Evolutionary conservation across 2,888 invertebrate genomes (phyloP).

Genomic region (Graphium colonna): DNA sequence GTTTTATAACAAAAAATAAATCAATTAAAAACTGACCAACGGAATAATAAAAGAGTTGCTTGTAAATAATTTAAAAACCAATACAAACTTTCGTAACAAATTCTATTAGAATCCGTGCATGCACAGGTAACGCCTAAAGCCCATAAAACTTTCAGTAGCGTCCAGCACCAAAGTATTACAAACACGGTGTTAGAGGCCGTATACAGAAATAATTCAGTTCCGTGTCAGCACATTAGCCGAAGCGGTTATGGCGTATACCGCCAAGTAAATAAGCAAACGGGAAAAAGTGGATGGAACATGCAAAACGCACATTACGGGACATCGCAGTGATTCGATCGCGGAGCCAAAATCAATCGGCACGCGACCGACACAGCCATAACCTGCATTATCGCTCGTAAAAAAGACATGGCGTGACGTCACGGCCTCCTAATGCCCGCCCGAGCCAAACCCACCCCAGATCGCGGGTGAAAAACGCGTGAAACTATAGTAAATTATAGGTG

Average conservation of each 20-base stretch:
- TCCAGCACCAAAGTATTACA: no score
- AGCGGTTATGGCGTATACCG: conserved; percentile 9
- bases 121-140: no score
- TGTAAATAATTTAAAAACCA: no score
- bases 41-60: no score
- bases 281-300: conserved; percentile 58
- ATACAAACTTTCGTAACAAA: no score
- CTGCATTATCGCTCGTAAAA: conserved; percentile 79
- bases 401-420: conserved; percentile 76
- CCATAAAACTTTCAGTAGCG: no score
- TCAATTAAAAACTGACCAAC: no score
- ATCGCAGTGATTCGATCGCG: conserved; percentile 72
- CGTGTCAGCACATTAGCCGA: conserved; percentile 14
- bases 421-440: conserved; percentile 29
- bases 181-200: no score
- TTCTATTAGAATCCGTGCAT: no score
- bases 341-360: conserved; percentile 79
- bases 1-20: no score
- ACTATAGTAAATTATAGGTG: no score
- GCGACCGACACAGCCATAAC: conserved; percentile 77
- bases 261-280: conserved; percentile 13
- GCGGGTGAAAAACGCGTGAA: conserved; percentile 35
- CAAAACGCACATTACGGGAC: conserved; percentile 73
- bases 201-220: conserved; percentile 13
- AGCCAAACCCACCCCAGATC: conserved; percentile 37